Conservation (phyloP, 2,888 invertebrate genomes). For the Cinara cedri region DNA sequence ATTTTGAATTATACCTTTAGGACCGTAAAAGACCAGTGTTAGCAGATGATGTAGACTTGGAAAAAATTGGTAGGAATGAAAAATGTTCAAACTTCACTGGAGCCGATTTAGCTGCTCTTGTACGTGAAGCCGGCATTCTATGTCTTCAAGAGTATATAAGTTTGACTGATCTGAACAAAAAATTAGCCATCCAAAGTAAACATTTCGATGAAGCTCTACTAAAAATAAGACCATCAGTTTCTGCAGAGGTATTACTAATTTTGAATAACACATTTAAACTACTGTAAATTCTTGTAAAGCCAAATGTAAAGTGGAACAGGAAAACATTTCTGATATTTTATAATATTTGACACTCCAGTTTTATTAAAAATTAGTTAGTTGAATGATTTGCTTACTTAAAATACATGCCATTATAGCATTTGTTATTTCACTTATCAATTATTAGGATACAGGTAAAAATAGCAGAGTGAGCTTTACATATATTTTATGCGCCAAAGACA, state of each 20-base stretch:
- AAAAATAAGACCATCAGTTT: slow-evolving; percentile 87
- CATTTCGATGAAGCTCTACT: slow-evolving; percentile 80
- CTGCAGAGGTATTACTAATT: slow-evolving; percentile 61
- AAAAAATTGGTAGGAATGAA: slow-evolving; percentile 72
- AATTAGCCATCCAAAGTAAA: slow-evolving; percentile 66
- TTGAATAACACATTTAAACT: too few species aligned
- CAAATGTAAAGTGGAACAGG: too few species aligned
- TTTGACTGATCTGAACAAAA: slow-evolving; percentile 24
- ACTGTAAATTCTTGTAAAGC: too few species aligned
- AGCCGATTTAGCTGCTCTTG: slow-evolving; percentile 89
- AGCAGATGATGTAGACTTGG: slow-evolving; percentile 77
- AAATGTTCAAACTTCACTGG: slow-evolving; percentile 84
- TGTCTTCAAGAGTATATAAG: slow-evolving; percentile 79
- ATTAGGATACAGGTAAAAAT: too few species aligned
- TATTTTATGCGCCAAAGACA: too few species aligned
- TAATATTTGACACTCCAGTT: too few species aligned
- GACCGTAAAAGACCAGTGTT: slow-evolving; percentile 80
- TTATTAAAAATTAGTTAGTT: too few species aligned
- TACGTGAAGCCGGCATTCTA: slow-evolving; percentile 83
- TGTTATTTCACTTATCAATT: too few species aligned
- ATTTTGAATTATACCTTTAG: slow-evolving; percentile 64
- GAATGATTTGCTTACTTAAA: too few species aligned
- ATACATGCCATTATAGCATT: too few species aligned
- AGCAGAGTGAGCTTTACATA: too few species aligned
- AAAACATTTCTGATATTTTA: too few species aligned